Conservation (phyloP, 2,888 invertebrate genomes). For the Autographa gamma region DNA sequence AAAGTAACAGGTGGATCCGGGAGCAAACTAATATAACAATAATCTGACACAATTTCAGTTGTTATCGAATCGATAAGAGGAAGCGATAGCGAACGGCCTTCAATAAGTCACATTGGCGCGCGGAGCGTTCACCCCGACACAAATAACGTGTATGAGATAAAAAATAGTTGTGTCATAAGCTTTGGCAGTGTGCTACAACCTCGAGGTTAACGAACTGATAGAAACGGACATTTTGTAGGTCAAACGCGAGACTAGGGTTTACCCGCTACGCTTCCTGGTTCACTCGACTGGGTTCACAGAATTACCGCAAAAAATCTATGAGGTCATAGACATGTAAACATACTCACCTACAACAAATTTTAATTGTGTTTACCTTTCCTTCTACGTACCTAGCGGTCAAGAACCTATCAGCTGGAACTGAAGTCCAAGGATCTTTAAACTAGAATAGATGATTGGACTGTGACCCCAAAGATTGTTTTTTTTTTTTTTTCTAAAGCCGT, state of each 20-base stretch:
- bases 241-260: background rate
- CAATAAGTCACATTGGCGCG: slow-evolving; percentile 1
- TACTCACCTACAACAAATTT: no score
- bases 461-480: no score
- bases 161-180: background rate
- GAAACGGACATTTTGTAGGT: slow-evolving; percentile 1
- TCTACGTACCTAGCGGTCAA: no score
- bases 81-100: background rate
- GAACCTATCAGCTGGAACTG: no score
- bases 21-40: no score
- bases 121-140: background rate
- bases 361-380: no score
- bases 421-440: no score
- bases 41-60: background rate
- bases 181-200: background rate
- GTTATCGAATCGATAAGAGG: background rate
- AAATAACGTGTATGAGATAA: background rate
- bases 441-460: no score
- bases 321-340: no score
- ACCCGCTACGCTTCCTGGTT: background rate
- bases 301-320: background rate
- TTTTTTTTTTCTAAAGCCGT: no score
- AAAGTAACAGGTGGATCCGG: no score
- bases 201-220: slow-evolving; percentile 4
- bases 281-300: background rate